Percentiles rank a stretch among this genome's conserved stretches.
Conservation (phyloP, 2,888 invertebrate species). For the Linnaemya vulpina region DNA sequence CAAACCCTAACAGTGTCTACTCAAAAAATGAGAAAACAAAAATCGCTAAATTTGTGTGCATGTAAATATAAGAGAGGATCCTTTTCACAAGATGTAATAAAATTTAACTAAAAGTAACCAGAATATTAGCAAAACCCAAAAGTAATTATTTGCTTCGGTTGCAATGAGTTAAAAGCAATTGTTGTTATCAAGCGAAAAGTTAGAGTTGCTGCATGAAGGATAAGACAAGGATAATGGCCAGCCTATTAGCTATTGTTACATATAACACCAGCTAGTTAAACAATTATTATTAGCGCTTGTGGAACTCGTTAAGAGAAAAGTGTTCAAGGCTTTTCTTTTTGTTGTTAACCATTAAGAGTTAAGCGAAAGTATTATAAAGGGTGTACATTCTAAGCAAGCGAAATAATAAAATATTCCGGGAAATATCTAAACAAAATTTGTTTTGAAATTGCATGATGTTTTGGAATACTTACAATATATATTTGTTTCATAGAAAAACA, state of each 20-base stretch:
- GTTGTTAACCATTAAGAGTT: slow-evolving; percentile 10
- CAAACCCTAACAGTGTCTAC: neutral
- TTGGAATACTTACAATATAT: neutral
- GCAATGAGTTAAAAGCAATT: slow-evolving; percentile 30
- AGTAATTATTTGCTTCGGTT: slow-evolving; percentile 66
- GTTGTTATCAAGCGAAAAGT: slow-evolving; percentile 1
- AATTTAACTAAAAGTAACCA: slow-evolving; percentile 46
- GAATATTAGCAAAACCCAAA: slow-evolving; percentile 56
- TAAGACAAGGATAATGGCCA: slow-evolving; percentile 39
- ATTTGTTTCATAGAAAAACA: neutral
- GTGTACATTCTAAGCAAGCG: neutral
- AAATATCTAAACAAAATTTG: slow-evolving; percentile 11
- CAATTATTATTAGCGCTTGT: slow-evolving; percentile 53
- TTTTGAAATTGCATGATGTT: slow-evolving; percentile 40
- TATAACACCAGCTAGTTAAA: slow-evolving; percentile 32
- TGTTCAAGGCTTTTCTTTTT: slow-evolving; percentile 25
- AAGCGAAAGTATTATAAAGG: slow-evolving; percentile 1
- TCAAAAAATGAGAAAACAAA: neutral
- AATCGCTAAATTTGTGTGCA: neutral
- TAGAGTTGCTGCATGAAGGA: slow-evolving; percentile 25
- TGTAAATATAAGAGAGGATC: slow-evolving; percentile 20
- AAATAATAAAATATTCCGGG: slow-evolving; percentile 8
- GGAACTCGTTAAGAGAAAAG: neutral
- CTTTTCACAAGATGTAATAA: slow-evolving; percentile 53
- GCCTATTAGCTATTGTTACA: slow-evolving; percentile 52